A percentile compares a stretch with the other conserved stretches of the same genome.
These are phyloP conservation scores for Thaleichthys pacificus DNA, from an alignment of 2,797 vertebrate genomes.

Conservation along the genomic window DNA sequence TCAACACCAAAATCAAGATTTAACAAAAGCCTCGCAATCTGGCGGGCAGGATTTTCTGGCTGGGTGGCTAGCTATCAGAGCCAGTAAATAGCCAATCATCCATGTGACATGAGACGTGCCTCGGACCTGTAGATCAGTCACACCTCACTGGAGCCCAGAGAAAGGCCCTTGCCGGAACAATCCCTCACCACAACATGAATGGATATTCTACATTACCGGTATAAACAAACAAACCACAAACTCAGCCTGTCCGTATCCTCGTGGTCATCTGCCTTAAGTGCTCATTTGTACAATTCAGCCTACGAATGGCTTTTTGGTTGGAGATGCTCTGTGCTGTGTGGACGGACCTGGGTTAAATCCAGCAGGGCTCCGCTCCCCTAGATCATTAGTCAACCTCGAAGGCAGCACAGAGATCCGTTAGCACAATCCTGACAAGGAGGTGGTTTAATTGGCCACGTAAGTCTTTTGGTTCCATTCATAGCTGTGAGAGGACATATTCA, in stretches of 20 bases:
- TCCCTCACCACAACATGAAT: conserved; percentile 36
- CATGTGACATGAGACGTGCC: not conserved
- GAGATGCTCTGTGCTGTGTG: not conserved
- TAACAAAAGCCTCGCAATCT: conserved; percentile 12
- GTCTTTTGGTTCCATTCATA: not conserved
- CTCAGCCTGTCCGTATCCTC: conserved; percentile 61
- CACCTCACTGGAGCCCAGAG: conserved; percentile 26
- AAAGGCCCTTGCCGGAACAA: conserved; percentile 29
- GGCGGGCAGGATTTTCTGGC: conserved; percentile 5
- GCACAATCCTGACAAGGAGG: too few species aligned
- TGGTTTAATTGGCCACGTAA: not conserved
- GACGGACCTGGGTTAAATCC: not conserved
- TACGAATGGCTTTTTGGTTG: conserved; percentile 24
- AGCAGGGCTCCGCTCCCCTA: not conserved
- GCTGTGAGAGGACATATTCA: not conserved
- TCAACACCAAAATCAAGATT: conserved; percentile 15
- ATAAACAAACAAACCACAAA: conserved; percentile 60
- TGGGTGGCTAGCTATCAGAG: not conserved
- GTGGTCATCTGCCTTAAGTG: conserved; percentile 49
- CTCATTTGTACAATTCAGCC: conserved; percentile 31
- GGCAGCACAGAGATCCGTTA: not conserved
- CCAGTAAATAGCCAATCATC: not conserved
- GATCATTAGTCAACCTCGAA: not conserved
- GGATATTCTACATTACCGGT: conserved; percentile 55
- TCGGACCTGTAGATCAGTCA: conserved; percentile 5